These are phyloP conservation scores for Cariama cristata DNA, from an alignment of 2,113 vertebrate species.

Conservation along the genomic window DNA sequence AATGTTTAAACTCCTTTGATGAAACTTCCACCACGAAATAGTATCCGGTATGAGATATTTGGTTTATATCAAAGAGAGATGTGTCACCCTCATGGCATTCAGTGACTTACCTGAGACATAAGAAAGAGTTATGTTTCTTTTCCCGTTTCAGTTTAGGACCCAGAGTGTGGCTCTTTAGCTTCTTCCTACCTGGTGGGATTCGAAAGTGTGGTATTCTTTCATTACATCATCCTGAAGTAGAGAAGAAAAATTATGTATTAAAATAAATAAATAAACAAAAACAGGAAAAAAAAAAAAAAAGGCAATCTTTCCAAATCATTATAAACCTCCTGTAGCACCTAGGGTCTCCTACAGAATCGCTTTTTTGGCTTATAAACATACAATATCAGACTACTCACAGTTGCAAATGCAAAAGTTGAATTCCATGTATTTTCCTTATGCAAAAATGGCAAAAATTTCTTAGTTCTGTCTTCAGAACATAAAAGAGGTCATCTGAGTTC, in stretches of 20 bases:
- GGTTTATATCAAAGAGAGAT: background rate
- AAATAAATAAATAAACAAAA: background rate
- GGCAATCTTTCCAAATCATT: background rate
- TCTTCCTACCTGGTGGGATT: background rate
- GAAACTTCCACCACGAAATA: background rate
- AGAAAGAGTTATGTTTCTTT: background rate
- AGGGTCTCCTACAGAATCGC: background rate
- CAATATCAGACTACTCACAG: background rate
- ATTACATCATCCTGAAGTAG: background rate
- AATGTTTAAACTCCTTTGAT: background rate
- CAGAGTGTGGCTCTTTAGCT: background rate
- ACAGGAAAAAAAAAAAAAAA: background rate
- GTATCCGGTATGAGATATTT: background rate
- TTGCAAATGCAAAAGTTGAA: background rate
- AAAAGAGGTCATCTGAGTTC: background rate
- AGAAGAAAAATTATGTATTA: background rate
- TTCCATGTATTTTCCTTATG: background rate
- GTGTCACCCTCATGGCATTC: background rate
- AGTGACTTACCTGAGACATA: background rate
- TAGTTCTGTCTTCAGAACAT: background rate
- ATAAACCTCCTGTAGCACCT: background rate
- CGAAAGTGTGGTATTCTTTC: background rate
- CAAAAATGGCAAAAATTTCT: background rate
- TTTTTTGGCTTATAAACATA: background rate
- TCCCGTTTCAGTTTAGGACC: background rate